A percentile compares a stretch with the other conserved stretches of the same genome.
Conservation (phyloP, 2,797 vertebrate genomes). For the Falco biarmicus region DNA sequence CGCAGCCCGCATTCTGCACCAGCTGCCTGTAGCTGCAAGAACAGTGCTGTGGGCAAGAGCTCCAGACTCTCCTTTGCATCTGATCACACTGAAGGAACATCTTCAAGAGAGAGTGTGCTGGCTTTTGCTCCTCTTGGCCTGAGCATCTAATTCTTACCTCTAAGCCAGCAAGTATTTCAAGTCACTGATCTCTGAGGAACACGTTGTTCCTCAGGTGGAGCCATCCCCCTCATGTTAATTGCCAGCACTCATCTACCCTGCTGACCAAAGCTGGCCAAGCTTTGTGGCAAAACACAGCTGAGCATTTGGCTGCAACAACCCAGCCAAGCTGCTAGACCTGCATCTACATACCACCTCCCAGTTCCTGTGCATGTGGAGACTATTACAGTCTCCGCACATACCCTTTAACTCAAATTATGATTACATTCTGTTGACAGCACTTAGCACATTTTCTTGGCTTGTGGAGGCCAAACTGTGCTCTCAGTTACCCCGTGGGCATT, state of each 20-base stretch:
- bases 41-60: background rate
- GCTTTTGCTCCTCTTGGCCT: background rate
- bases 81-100: background rate
- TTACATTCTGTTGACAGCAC: constrained; percentile 53
- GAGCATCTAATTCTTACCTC: background rate
- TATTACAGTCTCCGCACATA: background rate
- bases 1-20: background rate
- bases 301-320: background rate
- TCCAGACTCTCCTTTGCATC: background rate
- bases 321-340: background rate
- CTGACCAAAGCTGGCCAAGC: background rate
- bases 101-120: background rate
- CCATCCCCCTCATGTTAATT: fast-evolving
- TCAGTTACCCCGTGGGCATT: background rate
- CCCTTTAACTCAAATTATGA: constrained; percentile 15
- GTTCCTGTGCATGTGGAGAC: background rate
- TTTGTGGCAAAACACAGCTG: background rate
- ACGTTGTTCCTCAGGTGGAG: fast-evolving
- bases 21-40: background rate
- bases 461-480: constrained; percentile 8
- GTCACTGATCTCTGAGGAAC: background rate
- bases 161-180: background rate
- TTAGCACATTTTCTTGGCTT: constrained; percentile 52
- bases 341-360: background rate
- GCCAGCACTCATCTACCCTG: background rate